phyloP scores from a whole-genome alignment of 2,888 invertebrate species.

The Dascillus cervinus region DNA sequence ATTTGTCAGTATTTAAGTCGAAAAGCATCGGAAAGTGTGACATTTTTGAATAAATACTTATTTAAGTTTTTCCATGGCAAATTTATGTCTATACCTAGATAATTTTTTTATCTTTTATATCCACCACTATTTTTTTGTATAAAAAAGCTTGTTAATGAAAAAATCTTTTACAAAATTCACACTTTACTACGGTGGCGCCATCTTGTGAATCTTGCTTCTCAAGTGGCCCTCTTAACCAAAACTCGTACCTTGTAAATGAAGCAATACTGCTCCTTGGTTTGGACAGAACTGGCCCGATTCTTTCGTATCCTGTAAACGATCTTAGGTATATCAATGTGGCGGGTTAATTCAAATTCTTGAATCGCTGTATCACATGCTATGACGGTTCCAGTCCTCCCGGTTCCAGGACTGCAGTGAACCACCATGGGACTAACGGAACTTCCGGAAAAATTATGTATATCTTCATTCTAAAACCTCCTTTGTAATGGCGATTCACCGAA shows the following conservation, averaged over 20 bases:
- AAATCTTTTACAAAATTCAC: too few relatives aligned
- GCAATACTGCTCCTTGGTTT: slow-evolving; percentile 86
- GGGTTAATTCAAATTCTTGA: slow-evolving; percentile 74
- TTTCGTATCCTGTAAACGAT: slow-evolving; percentile 76
- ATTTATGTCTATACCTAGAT: too few relatives aligned
- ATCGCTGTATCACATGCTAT: slow-evolving; percentile 82
- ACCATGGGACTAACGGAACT: slow-evolving; percentile 60
- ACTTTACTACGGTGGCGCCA: too few relatives aligned
- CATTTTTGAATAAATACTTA: too few relatives aligned
- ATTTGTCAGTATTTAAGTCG: too few relatives aligned
- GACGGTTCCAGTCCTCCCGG: slow-evolving; percentile 81
- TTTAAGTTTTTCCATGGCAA: too few relatives aligned
- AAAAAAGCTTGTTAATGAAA: too few relatives aligned
- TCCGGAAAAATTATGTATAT: slow-evolving; percentile 24
- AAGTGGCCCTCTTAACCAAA: too few relatives aligned
- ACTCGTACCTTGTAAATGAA: slow-evolving; percentile 77
- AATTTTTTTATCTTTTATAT: too few relatives aligned
- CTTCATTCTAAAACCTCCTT: slow-evolving; percentile 26
- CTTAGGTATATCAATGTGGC: slow-evolving; percentile 78
- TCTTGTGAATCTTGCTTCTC: too few relatives aligned
- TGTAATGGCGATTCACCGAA: background rate
- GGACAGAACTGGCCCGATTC: slow-evolving; percentile 82
- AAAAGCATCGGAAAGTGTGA: too few relatives aligned
- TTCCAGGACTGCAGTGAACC: slow-evolving; percentile 83
- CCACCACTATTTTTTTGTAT: too few relatives aligned